Conservation (phyloP, 1,140 invertebrate genomes). For the Cataglyphis hispanica region DNA sequence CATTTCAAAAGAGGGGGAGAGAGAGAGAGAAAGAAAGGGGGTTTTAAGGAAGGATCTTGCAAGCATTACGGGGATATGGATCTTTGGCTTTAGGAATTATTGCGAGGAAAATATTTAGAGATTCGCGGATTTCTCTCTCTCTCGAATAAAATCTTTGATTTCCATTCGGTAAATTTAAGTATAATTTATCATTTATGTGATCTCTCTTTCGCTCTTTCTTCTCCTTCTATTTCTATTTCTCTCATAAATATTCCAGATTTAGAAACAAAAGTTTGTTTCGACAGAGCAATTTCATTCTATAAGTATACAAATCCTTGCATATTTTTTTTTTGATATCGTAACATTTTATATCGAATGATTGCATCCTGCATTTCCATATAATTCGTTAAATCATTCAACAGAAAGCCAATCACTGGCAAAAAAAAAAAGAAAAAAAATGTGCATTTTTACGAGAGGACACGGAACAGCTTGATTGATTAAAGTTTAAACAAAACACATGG, state of each 20-base stretch:
- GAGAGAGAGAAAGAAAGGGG: background rate
- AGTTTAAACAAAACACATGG: conserved; percentile 42
- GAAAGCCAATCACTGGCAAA: background rate
- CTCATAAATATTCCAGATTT: background rate
- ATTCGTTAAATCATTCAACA: background rate
- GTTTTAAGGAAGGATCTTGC: background rate
- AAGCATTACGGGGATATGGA: background rate
- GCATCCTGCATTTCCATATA: background rate
- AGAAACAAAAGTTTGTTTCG: background rate
- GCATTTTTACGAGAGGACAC: background rate
- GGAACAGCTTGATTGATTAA: conserved; percentile 6
- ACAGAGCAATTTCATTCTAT: background rate
- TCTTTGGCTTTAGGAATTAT: conserved; percentile 23
- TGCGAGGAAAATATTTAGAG: conserved; percentile 13
- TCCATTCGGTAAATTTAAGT: background rate
- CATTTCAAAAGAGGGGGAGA: background rate
- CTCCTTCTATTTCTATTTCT: background rate
- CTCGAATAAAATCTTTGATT: background rate
- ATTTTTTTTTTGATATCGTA: background rate
- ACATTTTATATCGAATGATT: background rate
- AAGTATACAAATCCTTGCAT: background rate
- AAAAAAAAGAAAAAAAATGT: too few relatives aligned
- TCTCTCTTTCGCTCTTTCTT: too few relatives aligned
- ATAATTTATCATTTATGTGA: background rate
- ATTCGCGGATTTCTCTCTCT: background rate